Evolutionary conservation across 1,140 invertebrate species (phyloP), one percentile per base, ranked within the genome.

Genomic region (Polypedilum vanderplanki): DNA sequence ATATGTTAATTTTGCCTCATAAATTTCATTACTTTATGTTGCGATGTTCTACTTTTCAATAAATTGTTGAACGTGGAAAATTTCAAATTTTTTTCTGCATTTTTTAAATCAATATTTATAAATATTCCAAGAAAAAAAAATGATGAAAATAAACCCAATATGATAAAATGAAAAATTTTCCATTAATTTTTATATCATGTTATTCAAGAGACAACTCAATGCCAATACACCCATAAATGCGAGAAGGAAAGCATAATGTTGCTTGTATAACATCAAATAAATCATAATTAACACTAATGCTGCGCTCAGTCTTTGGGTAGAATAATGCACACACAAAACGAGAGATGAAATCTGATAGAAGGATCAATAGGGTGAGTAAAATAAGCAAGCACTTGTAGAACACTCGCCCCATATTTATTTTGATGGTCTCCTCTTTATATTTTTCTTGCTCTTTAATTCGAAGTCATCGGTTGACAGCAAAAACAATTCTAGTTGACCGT

Each of bases 201-300:
- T 33, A 33, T 33, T 33, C 1, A 5, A 33, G 24, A 1, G 24
- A 3, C 24, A 33, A 33, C 24, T 33, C 5, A 3, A 33, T 33
- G 1, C 24, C 24, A 3, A 33, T 33, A 33, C 24, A 33, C 24
- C 24, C 24, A 33, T 33, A 33, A 33, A 33, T n/a, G 24, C 24
- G 5, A 33, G 24, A n/a, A n/a, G n/a, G n/a, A n/a, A n/a, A 33
- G 24, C 5, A 33, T 33, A 33, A 33, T 33, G 5, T 33, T 33
- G 24, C 24, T 33, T 33, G 24, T 33, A 57, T 4, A 57, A 57
- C n/a, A 57, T 57, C 46, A n/a, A 57, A 57, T 57, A 57, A 57
- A 57, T 57, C 46, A 57, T 57, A 57, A 57, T 57, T 57, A 57
- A 12, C 46, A 57, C 10, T 57, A 57, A 57, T 57, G 46, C 46